phyloP scores from a whole-genome alignment of 2,797 vertebrate species.

The Thalassophryne amazonica region DNA sequence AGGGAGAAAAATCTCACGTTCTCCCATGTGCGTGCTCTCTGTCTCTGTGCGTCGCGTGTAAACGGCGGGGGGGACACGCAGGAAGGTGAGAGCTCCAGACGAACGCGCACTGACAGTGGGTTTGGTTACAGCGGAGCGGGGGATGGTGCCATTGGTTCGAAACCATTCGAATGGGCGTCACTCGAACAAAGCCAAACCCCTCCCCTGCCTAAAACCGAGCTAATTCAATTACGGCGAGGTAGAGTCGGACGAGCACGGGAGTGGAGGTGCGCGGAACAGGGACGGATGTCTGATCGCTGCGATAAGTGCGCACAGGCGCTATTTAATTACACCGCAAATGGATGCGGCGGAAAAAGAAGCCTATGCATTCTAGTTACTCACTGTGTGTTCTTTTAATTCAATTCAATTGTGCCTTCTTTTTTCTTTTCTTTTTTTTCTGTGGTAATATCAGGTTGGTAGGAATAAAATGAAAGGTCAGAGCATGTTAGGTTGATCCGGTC shows the following conservation, averaged over 20 bases:
- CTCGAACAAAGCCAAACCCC: conserved; percentile 67
- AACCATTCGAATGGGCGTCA: conserved; percentile 78
- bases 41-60: conserved; percentile 65
- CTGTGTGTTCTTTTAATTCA: background rate
- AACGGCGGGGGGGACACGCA: conserved; percentile 52
- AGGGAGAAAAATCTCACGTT: conserved; percentile 34
- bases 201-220: conserved; percentile 78
- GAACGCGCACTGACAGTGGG: conserved; percentile 73
- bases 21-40: conserved; percentile 68
- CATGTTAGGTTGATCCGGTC: too few species aligned
- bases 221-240: conserved; percentile 87
- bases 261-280: conserved; percentile 46
- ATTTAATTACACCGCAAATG: conserved; percentile 55
- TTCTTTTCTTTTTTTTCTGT: too few species aligned
- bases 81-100: conserved; percentile 73
- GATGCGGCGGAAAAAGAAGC: conserved; percentile 29
- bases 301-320: conserved; percentile 42
- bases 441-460: too few species aligned
- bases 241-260: conserved; percentile 51
- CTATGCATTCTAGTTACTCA: conserved; percentile 10
- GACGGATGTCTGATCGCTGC: conserved; percentile 38
- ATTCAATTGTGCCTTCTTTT: background rate
- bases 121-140: conserved; percentile 74
- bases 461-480: too few species aligned
- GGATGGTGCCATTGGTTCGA: conserved; percentile 82